phyloP scores from a whole-genome alignment of 2,888 invertebrate species.

The Ernsta delagoae region DNA sequence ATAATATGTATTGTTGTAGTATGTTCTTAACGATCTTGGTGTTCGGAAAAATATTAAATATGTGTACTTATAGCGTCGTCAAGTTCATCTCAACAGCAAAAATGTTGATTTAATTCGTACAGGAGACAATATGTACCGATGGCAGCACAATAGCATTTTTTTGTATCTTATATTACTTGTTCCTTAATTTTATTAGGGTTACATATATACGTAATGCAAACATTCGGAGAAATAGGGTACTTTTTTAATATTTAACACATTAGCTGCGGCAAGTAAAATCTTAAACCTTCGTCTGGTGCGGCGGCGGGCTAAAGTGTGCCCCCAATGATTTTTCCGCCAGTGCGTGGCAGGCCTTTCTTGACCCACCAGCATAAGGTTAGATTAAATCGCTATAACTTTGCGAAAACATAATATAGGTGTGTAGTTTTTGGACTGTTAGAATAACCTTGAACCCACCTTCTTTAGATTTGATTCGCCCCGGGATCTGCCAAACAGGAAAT shows the following conservation, averaged over 20 bases:
- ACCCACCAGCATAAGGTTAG: constrained; percentile 3
- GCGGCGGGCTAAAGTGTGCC: constrained; percentile 14
- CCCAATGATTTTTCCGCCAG: constrained; percentile 19
- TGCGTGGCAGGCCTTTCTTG: constrained; percentile 2
- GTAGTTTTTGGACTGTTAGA: constrained; percentile 1
- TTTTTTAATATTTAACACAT: neutral
- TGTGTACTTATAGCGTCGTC: too few relatives aligned
- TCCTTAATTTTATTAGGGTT: too few relatives aligned
- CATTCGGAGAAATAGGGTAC: too few relatives aligned
- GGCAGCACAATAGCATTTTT: too few relatives aligned
- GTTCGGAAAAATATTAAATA: too few relatives aligned
- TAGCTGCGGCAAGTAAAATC: constrained; percentile 7
- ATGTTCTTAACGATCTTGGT: too few relatives aligned
- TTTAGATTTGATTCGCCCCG: neutral
- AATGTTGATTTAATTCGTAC: too few relatives aligned
- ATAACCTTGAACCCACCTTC: constrained; percentile 1
- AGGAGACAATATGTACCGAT: too few relatives aligned
- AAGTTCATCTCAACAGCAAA: too few relatives aligned
- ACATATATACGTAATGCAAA: too few relatives aligned
- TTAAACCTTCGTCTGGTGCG: constrained; percentile 31
- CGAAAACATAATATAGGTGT: neutral
- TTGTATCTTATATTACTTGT: too few relatives aligned
- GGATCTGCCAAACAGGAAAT: neutral
- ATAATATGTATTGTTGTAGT: too few relatives aligned
- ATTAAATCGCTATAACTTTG: constrained; percentile 4